Conservation (phyloP, 2,888 invertebrate species). For the Eupeodes latifasciatus region DNA sequence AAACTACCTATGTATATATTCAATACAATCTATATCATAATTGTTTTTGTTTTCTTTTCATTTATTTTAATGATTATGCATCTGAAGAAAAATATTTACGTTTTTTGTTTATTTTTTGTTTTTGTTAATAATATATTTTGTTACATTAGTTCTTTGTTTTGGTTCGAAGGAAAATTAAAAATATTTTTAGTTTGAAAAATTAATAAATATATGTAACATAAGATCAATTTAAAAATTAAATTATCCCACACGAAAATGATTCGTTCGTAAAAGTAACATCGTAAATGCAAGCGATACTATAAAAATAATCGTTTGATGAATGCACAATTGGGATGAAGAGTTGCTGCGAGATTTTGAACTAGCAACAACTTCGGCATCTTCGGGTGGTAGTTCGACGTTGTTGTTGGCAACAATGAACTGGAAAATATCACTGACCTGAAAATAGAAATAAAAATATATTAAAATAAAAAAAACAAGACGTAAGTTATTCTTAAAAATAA, state of each 20-base stretch:
- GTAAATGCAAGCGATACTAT: constrained; percentile 65
- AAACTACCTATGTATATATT: constrained; percentile 39
- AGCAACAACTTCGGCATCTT: constrained; percentile 84
- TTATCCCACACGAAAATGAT: constrained; percentile 77
- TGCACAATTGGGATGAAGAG: constrained; percentile 76
- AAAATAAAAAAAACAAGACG: not conserved
- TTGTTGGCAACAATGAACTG: constrained; percentile 86
- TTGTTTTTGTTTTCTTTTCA: constrained; percentile 5
- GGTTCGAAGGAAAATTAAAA: constrained; percentile 55
- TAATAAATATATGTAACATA: not conserved
- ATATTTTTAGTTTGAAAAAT: constrained; percentile 24
- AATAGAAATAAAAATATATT: not conserved
- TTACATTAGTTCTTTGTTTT: constrained; percentile 45
- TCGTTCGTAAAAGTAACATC: constrained; percentile 75
- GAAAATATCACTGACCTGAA: constrained; percentile 89
- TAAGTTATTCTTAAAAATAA: no score
- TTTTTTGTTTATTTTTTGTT: constrained; percentile 14
- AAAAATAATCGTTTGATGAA: constrained; percentile 55
- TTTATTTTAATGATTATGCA: constrained; percentile 56
- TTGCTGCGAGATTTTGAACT: constrained; percentile 84
- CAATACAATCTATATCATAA: constrained; percentile 40
- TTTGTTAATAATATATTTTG: constrained; percentile 36
- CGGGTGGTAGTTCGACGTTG: constrained; percentile 82
- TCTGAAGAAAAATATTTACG: constrained; percentile 42
- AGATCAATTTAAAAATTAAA: constrained; percentile 65